Evolutionary conservation across 2,888 invertebrate species (phyloP).

Genomic region (Iphiclides podalirius): DNA sequence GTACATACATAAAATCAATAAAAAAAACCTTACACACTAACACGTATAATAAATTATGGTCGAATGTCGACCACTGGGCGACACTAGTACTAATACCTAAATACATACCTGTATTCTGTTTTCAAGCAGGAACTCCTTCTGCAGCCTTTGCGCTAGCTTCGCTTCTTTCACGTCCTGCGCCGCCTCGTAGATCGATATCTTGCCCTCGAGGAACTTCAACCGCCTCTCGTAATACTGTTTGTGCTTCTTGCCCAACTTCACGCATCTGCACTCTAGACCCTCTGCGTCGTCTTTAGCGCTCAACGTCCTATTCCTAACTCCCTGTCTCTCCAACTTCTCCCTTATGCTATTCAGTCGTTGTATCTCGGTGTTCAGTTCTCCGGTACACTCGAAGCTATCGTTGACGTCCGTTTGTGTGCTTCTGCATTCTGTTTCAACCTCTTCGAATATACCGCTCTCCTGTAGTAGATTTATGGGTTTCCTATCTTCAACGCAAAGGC

Average conservation of each 20-base stretch:
- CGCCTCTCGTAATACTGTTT: conserved; percentile 84
- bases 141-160: conserved; percentile 81
- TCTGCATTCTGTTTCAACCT: conserved; percentile 69
- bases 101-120: conserved; percentile 66
- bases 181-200: conserved; percentile 83
- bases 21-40: too few relatives aligned
- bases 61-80: too few relatives aligned
- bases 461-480: conserved; percentile 81
- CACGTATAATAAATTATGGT: too few relatives aligned
- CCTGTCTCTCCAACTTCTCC: conserved; percentile 81
- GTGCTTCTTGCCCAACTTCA: conserved; percentile 78
- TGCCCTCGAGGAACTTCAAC: conserved; percentile 82
- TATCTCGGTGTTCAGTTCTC: conserved; percentile 81
- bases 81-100: neutral
- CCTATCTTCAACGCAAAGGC: conserved; percentile 67
- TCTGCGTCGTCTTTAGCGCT: conserved; percentile 64
- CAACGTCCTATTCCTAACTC: conserved; percentile 72
- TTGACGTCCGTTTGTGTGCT: conserved; percentile 81
- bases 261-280: conserved; percentile 71
- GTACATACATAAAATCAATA: too few relatives aligned
- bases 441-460: conserved; percentile 88
- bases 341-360: conserved; percentile 83
- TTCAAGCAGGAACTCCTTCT: conserved; percentile 80
- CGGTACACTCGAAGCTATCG: conserved; percentile 72
- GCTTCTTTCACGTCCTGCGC: conserved; percentile 82